Conservation (phyloP, 2,888 invertebrate species). For the Harpalus rubripes region DNA sequence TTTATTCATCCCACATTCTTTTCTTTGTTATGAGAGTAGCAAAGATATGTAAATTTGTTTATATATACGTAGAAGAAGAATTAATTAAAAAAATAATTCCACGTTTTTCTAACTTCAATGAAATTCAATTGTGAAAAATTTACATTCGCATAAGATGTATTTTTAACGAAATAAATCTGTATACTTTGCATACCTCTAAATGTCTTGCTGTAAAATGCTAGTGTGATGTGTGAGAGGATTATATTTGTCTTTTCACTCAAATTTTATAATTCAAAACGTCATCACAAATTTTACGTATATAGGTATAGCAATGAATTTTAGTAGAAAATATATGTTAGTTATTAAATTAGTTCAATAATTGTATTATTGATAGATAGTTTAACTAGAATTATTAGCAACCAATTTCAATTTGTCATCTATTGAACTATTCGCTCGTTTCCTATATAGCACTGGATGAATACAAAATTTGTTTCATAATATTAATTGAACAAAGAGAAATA, state of each 20-base stretch:
- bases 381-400: too few relatives aligned
- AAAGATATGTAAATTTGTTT: constrained; percentile 49
- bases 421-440: too few relatives aligned
- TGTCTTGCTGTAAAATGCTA: constrained; percentile 56
- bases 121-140: constrained; percentile 29
- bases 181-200: constrained; percentile 40
- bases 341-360: too few relatives aligned
- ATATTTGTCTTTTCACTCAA: background rate
- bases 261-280: background rate
- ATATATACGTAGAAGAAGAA: constrained; percentile 29
- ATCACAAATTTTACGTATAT: too few relatives aligned
- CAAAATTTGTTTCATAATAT: too few relatives aligned
- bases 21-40: constrained; percentile 18
- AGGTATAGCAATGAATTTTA: too few relatives aligned
- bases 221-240: constrained; percentile 43
- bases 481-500: too few relatives aligned
- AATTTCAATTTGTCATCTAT: too few relatives aligned
- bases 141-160: background rate
- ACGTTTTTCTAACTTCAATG: constrained; percentile 19
- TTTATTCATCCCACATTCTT: constrained; percentile 17
- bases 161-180: background rate
- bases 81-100: constrained; percentile 29
- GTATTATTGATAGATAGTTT: too few relatives aligned
- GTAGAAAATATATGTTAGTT: too few relatives aligned
- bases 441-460: too few relatives aligned